Evolutionary conservation across 2,797 vertebrate genomes (phyloP).

Genomic region (Argentina silus): DNA sequence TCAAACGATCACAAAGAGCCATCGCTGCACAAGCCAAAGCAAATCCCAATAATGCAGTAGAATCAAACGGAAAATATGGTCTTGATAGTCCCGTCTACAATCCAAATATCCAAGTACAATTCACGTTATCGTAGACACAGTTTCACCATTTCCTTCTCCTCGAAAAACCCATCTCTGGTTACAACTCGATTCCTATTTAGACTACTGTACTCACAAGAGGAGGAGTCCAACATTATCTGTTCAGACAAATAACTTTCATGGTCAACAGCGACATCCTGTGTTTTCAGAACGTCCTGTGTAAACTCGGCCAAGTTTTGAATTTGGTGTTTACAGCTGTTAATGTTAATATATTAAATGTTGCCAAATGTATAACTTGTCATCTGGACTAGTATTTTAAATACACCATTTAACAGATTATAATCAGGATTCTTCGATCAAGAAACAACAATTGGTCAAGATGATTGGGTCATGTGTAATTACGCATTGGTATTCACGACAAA

Average conservation of each 20-base stretch:
- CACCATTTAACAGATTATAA: not conserved
- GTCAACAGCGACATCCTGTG: conserved; percentile 50
- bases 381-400: too few relatives aligned
- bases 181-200: not conserved
- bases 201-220: not conserved
- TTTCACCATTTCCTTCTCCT: not conserved
- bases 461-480: not conserved
- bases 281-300: not conserved
- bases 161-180: not conserved
- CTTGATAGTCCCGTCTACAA: not conserved
- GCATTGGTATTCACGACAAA: not conserved
- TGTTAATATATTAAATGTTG: too few relatives aligned
- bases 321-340: too few relatives aligned
- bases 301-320: too few relatives aligned
- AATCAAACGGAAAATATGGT: not conserved
- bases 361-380: too few relatives aligned
- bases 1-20: not conserved
- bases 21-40: not conserved
- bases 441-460: not conserved
- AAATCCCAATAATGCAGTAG: not conserved
- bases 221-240: not conserved
- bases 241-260: conserved; percentile 14
- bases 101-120: not conserved
- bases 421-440: not conserved
- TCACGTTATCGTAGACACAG: not conserved